phyloP scores from a whole-genome alignment of 37 sponge, comb jelly and placozoan genomes.

The Eunapius fragilis region DNA sequence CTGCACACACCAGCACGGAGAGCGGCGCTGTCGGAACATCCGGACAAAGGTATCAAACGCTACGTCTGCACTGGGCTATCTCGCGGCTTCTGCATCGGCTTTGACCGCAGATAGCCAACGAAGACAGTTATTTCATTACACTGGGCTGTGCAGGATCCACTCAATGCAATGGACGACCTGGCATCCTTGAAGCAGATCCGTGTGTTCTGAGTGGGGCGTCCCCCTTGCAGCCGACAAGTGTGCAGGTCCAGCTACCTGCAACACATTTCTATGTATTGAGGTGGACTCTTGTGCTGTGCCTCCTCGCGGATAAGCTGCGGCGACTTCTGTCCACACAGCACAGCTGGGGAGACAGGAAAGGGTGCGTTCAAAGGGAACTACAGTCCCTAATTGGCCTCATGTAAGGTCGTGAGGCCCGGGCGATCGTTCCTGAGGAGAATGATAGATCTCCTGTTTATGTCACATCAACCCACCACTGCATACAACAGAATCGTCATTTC shows the following conservation, averaged over 20 bases:
- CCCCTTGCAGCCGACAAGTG: constrained; percentile 2
- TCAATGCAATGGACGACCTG: neutral
- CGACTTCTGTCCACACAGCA: neutral
- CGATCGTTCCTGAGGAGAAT: too few species aligned
- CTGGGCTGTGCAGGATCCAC: constrained; percentile 1
- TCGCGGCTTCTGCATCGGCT: neutral
- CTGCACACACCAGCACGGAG: neutral
- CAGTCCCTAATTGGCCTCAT: neutral
- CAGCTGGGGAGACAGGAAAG: neutral
- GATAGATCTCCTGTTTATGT: too few species aligned
- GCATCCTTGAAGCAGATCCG: neutral
- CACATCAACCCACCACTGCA: too few species aligned
- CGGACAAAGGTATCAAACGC: neutral
- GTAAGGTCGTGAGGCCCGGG: constrained; percentile 13
- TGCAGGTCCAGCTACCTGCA: constrained; percentile 10
- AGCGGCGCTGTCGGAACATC: neutral
- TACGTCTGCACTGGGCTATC: neutral
- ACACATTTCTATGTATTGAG: neutral
- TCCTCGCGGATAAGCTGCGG: neutral
- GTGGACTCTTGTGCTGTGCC: neutral
- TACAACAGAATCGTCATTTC: too few species aligned
- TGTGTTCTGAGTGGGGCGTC: neutral
- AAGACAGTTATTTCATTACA: constrained; percentile 6
- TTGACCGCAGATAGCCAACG: neutral
- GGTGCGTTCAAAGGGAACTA: neutral